Evolutionary conservation across 2,113 vertebrate genomes (phyloP), one percentile per base, ranked within the genome.

Genomic region (Callipepla californica): DNA sequence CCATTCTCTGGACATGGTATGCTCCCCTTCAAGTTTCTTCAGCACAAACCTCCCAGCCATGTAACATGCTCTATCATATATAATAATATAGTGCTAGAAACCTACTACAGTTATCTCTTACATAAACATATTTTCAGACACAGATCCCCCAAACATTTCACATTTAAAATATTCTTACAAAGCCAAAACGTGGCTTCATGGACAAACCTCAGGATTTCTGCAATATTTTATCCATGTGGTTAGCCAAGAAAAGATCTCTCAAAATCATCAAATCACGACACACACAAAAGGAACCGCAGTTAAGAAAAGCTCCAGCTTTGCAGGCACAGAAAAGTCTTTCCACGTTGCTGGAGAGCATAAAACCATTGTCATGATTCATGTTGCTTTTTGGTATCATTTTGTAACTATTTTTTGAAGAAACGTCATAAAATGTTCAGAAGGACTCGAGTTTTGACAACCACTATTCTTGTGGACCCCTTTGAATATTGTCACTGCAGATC

Each of bases 11-110:
- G 53, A 50, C 42, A 59, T 28, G 32, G 40, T 34, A 57, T 5
- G 4, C 36, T 48, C 4, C 7, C 34, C 67, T 42, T 47, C 47
- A 50, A 25, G 12, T 44, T 63, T 59, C 62, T 57, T 77, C 65
- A 75, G n/a, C n/a, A 17, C 68, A 89, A 42, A 8, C 22, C 42
- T 87, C 59, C 26, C 65, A 85, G 72, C 4, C 44, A 70, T 80
- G 55, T 7, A 59, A 45, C 50, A 18, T 12, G 30, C 18, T 36
- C 42, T 67, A 77, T 90, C 16, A 3, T 30, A 40, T 11, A 65
- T n/a, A 72, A 91, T 13, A 40, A 42, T 13, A 55, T 34, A 53
- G 21, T 26, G 50, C 13, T 80, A 89, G 63, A 85, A 96, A 83
- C 25, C 23, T 67, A 42, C 45, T 70, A 32, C 51, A 77, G 34